Evolutionary conservation across 1,140 invertebrate genomes (phyloP), one percentile per base, ranked within the genome.

Genomic region (Nomia melanderi): DNA sequence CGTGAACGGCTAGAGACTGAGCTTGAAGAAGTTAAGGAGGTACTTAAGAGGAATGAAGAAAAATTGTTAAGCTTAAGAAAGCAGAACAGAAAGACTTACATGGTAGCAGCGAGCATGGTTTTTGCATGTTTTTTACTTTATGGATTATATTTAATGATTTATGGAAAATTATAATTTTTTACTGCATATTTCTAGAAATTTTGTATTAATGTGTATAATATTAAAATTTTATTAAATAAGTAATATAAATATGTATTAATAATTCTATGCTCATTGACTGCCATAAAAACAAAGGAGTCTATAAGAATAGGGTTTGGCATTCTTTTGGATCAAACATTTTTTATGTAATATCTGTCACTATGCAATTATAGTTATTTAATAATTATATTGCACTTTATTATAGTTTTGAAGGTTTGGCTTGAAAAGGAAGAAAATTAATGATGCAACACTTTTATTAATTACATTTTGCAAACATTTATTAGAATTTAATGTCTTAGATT

Each of bases 81-180:
- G 36, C 81, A 91, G 57, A 92, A 92, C 71, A 88, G 87, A 25
- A 87, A 86, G 74, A 86, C 87, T 5, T 92, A 89, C 57, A 89
- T 92, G 82, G 41, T 91, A 56, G 79, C 88, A 25, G 86, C 78
- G n/a, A 85, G 86, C 72, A 29, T 92, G 9, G 60, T 88, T 39
- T 91, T 92, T 41, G 23, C 79, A 12, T 86, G 86, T 69, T 91
- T 90, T 67, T 70, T 91, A 29, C 12, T 90, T 6, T 91, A 86
- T 70, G 89, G 87, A 41, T 57, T 90, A 9, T 91, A 91, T 74
- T 75, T 79, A 65, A 83, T 86, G 63, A 59, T 84, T 79, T 82
- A 41, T 53, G 56, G 23, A 31, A 79, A 75, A 0, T 27, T 73
- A 62, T 81, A 78, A 54, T 54, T 54, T 65, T 39, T 65, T 29